These are phyloP conservation scores for Limnephilus marmoratus DNA, from an alignment of 2,888 invertebrate species.

Conservation along the genomic window DNA sequence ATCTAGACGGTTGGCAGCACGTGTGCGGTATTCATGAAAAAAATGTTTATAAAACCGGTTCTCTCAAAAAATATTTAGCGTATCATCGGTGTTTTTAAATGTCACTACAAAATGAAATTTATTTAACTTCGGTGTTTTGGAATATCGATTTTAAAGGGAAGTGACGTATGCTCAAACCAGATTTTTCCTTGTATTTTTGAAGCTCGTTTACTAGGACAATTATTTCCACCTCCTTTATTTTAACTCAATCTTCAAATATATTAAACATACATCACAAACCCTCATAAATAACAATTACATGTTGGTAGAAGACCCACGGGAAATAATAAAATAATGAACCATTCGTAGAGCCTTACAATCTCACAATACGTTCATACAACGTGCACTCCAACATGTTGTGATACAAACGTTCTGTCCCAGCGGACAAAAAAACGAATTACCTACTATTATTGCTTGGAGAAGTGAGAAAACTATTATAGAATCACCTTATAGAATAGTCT, in stretches of 20 bases:
- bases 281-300: background rate
- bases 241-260: background rate
- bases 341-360: background rate
- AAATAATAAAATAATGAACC: conserved; percentile 2
- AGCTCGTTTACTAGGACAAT: background rate
- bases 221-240: background rate
- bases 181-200: too few relatives aligned
- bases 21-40: too few relatives aligned
- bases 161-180: too few relatives aligned
- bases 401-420: background rate
- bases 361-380: background rate
- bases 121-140: too few relatives aligned
- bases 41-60: too few relatives aligned
- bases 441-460: background rate
- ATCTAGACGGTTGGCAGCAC: too few relatives aligned
- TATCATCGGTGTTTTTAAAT: background rate
- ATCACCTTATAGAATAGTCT: background rate
- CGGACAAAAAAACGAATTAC: background rate
- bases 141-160: too few relatives aligned
- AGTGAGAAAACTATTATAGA: background rate
- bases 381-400: background rate
- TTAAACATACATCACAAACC: background rate
- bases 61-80: background rate
- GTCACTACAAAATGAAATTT: background rate
- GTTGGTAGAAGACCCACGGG: background rate